Evolutionary conservation across 2,888 invertebrate genomes (phyloP), one percentile per base, ranked within the genome.

Genomic region (Stomorhina lunata): DNA sequence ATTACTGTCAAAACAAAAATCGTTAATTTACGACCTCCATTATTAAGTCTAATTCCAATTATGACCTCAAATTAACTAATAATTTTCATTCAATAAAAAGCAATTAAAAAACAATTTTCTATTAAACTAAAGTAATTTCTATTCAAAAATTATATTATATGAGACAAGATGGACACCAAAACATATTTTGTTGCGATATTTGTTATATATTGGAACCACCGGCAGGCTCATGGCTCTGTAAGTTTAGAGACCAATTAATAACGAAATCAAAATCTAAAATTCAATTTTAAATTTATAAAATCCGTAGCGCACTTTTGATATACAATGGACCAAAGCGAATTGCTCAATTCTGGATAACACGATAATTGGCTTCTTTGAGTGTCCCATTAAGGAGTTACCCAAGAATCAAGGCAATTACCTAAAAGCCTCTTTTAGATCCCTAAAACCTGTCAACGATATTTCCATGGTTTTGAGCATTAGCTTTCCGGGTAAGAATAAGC

Each of bases 101-200:
- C 32, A 59, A 72, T 72, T 57, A 59, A 48, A 59, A 34, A 12
- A 22, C 59, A 59, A 59, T 55, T 55, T 29, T 55, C 29, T 27
- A 6, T 7, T 17, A 17, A 43, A 43, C 17, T 43, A 43, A 43
- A 17, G 7, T 17, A 43, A 15, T 43, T 43, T 17, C 15, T 17
- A 43, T n/a, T n/a, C n/a, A 43, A 43, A 43, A 7, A 17, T 17
- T 17, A 43, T 43, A 12, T 65, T 32, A 29, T n/a, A 65, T 27
- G 17, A 27, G n/a, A 43, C 12, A 15, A 63, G 17, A 29, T 27
- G n/a, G 2, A 12, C 48, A 17, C 10, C 29, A 25, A 53, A 29
- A 25, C 5, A 0, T n/a, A 53, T 55, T 43, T 43, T 17, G 17
- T 43, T 7, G 6, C 9, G 2, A 17, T 43, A 43, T 43, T 1